Evolutionary conservation across 2,888 invertebrate genomes (phyloP).

Genomic region (Epicampocera succincta): DNA sequence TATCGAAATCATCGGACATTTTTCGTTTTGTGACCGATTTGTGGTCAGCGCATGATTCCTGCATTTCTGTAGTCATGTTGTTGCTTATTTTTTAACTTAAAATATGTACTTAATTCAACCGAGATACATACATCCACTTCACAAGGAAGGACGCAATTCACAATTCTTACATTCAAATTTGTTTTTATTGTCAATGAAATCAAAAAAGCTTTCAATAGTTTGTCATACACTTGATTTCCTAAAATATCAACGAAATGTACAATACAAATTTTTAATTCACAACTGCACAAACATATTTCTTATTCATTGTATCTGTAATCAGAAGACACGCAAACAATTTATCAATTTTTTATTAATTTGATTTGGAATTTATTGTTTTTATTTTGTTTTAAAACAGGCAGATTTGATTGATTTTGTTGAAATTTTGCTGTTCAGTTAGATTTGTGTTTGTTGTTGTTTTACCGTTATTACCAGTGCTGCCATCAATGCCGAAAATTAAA

Average conservation of each 20-base stretch:
- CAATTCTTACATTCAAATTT: conserved; percentile 1
- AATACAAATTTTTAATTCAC: not conserved
- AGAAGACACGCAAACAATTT: not conserved
- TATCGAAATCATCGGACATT: conserved; percentile 20
- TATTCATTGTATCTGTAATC: conserved; percentile 11
- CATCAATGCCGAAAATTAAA: too few species aligned
- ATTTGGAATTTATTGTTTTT: not conserved
- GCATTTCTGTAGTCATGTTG: conserved; percentile 56
- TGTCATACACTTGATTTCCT: not conserved
- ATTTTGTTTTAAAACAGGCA: not conserved
- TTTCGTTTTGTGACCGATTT: conserved; percentile 41
- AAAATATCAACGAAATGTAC: not conserved
- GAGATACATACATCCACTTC: not conserved
- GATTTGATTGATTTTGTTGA: conserved; percentile 26
- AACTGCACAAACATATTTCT: conserved; percentile 2
- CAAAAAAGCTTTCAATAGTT: not conserved
- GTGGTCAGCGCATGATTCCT: conserved; percentile 47
- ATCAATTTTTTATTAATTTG: conserved; percentile 4
- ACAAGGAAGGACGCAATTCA: not conserved
- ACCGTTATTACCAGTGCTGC: too few species aligned
- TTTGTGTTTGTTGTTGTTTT: too few species aligned
- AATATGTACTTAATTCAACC: not conserved
- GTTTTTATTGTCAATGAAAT: not conserved
- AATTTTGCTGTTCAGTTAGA: not conserved
- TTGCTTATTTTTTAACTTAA: not conserved